Evolutionary conservation across 2,888 invertebrate genomes (phyloP), one percentile per base, ranked within the genome.

Genomic region (Drosophila neotestacea): DNA sequence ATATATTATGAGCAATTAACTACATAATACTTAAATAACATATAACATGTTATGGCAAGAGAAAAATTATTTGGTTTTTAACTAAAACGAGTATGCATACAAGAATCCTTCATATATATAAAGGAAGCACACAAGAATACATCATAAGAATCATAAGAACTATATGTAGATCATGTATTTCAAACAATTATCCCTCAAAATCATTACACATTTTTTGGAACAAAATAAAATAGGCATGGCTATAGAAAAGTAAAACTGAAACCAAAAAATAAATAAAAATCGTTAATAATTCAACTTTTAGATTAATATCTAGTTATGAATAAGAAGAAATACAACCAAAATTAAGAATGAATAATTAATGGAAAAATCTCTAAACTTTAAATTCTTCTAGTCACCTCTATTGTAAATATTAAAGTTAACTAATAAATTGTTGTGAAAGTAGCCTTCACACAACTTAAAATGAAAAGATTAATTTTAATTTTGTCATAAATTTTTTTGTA

Each of bases 331-430:
- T 32, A 16, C 30, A 39, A 41, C 22, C 4, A 27, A n/a, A 32
- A 9, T 34, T 2, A 38, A 58, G 22, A 46, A 34, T 32, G 5
- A 46, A 10, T 4, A 27, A n/a, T 27, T 10, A 13, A 44, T 2
- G 36, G 22, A n/a, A 9, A 34, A 48, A 27, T 13, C n/a, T 42
- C 7, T 30, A 11, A 51, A 16, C 9, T 5, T 30, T 6, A 13
- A 32, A 34, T 4, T 44, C 9, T 27, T 56, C 27, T 27, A 10
- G 4, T 13, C 4, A 36, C 13, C 10, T 46, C 4, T 11, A 44
- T 13, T 56, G 44, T 36, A 56, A 56, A 56, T 56, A 56, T 36
- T 44, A 13, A 56, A 56, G 13, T 36, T 27, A 13, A 11, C 11
- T 27, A 6, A 11, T 27, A 2, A 28, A n/a, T 6, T 27, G 11